phyloP scores from a whole-genome alignment of 23 tunicate species.

The Halocynthia roretzi region DNA sequence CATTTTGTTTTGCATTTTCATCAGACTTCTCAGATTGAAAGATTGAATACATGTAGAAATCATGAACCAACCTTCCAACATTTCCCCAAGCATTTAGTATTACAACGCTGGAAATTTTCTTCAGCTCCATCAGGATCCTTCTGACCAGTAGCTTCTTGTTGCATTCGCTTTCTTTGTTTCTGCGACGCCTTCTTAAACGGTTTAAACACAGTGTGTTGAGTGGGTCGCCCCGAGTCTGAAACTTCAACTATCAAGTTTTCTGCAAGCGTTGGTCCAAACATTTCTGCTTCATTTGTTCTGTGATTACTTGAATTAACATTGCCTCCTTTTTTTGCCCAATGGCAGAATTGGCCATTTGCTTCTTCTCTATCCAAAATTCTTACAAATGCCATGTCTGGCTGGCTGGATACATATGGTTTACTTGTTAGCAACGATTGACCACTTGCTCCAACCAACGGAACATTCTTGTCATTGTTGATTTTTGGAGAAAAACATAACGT shows the following conservation, averaged over 20 bases:
- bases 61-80: conserved; percentile 20
- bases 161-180: conserved; percentile 32
- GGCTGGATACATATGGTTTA: too few relatives aligned
- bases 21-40: not conserved
- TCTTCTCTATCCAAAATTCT: too few relatives aligned
- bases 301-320: not conserved
- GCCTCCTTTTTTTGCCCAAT: too few relatives aligned
- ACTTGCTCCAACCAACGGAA: too few relatives aligned
- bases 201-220: not conserved
- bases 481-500: too few relatives aligned
- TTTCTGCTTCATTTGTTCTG: not conserved
- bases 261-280: not conserved
- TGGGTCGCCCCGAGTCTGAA: conserved; percentile 6
- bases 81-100: conserved; percentile 56
- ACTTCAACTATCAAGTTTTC: not conserved
- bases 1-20: not conserved
- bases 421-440: too few relatives aligned
- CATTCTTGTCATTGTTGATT: too few relatives aligned
- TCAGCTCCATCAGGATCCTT: not conserved
- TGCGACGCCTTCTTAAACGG: conserved; percentile 46
- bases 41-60: not conserved
- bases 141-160: conserved; percentile 14
- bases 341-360: too few relatives aligned
- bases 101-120: not conserved
- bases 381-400: too few relatives aligned